phyloP scores from a whole-genome alignment of 2,113 vertebrate genomes.

The Ptychochromis oligacanthus region DNA sequence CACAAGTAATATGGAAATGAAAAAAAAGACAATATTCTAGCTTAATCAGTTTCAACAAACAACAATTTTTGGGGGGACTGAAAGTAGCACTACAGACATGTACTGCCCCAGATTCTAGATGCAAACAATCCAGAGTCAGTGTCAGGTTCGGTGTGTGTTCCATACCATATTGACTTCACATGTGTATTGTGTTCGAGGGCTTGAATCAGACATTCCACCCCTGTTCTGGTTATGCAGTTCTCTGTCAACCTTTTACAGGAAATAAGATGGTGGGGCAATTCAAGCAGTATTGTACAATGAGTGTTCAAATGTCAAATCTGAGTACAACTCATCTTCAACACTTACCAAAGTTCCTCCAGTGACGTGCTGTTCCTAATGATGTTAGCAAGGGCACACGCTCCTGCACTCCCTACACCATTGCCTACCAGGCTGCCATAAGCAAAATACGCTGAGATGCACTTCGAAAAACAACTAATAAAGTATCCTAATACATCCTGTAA shows the following conservation, averaged over 20 bases:
- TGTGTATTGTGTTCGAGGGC: constrained; percentile 77
- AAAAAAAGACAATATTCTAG: background rate
- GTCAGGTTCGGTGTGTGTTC: background rate
- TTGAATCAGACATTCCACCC: constrained; percentile 80
- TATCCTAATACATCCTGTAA: background rate
- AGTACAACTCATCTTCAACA: background rate
- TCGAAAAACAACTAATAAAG: background rate
- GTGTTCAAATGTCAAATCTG: background rate
- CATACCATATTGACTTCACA: constrained; percentile 84
- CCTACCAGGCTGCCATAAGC: constrained; percentile 81
- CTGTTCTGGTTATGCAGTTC: constrained; percentile 81
- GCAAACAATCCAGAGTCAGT: background rate
- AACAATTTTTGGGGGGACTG: background rate
- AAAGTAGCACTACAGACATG: background rate
- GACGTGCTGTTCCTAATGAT: constrained; percentile 78
- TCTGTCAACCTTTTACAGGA: constrained; percentile 82
- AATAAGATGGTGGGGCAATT: constrained; percentile 27
- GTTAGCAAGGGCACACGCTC: constrained; percentile 81
- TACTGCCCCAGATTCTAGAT: background rate
- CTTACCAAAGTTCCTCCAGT: constrained; percentile 85
- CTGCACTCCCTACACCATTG: constrained; percentile 82
- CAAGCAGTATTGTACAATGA: background rate
- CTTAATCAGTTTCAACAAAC: background rate
- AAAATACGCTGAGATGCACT: background rate
- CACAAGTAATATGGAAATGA: background rate